phyloP scores from a whole-genome alignment of 2,113 vertebrate species.

The Cricetomys ansorgei region DNA sequence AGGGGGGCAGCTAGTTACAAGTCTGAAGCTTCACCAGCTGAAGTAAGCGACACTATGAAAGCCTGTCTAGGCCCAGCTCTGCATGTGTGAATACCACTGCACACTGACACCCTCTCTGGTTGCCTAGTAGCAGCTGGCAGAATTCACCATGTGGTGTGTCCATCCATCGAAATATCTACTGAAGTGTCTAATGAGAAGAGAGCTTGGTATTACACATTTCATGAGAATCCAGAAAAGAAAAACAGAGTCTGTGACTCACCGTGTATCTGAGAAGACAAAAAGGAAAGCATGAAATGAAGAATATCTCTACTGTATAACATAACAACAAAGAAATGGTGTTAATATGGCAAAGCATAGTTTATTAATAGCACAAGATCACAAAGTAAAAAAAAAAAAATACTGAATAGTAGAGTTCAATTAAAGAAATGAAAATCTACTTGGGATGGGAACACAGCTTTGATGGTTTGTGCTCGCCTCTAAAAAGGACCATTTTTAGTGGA shows the following conservation, averaged over 20 bases:
- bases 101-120: conserved; percentile 56
- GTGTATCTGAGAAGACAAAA: conserved; percentile 45
- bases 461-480: neutral
- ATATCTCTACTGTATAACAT: neutral
- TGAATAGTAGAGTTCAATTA: neutral
- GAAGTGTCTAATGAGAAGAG: conserved; percentile 67
- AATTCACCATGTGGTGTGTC: conserved; percentile 53
- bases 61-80: conserved; percentile 11
- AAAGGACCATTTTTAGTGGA: neutral
- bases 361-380: conserved; percentile 35
- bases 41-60: conserved; percentile 74
- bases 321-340: conserved; percentile 40
- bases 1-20: neutral
- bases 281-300: conserved; percentile 35
- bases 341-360: neutral
- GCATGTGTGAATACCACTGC: conserved; percentile 23
- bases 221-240: neutral
- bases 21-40: conserved; percentile 62
- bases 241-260: conserved; percentile 18
- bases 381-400: conserved; percentile 16
- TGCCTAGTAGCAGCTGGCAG: conserved; percentile 65
- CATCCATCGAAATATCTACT: conserved; percentile 54
- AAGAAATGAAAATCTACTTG: neutral
- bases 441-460: neutral
- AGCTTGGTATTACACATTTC: conserved; percentile 15